phyloP scores from a whole-genome alignment of 2,113 vertebrate genomes.

The Cygnus atratus region DNA sequence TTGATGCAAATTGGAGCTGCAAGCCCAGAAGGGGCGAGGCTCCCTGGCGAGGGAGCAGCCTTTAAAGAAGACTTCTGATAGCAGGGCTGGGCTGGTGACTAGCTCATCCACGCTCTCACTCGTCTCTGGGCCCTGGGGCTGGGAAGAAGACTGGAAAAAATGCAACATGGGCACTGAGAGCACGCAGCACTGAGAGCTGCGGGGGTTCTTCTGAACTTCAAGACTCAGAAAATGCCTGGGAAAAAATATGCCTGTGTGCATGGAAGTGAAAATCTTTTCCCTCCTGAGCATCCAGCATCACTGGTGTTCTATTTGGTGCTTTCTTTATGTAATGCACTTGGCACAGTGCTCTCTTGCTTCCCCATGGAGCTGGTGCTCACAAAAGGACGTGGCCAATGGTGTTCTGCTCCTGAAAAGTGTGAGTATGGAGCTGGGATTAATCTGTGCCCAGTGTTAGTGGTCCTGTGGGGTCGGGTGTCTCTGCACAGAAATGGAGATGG shows the following conservation, averaged over 20 bases:
- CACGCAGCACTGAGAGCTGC: background rate
- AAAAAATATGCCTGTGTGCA: too few relatives aligned
- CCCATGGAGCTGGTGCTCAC: background rate
- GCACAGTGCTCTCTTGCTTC: fast-evolving
- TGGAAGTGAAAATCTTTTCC: background rate
- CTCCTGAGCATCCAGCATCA: background rate
- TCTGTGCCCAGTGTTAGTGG: background rate
- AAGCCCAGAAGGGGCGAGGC: background rate
- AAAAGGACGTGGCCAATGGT: fast-evolving
- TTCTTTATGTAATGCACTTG: background rate
- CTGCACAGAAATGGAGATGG: background rate
- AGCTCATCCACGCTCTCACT: background rate
- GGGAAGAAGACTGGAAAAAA: background rate
- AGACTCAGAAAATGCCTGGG: background rate
- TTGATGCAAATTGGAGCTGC: background rate
- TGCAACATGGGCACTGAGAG: background rate
- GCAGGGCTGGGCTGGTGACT: background rate
- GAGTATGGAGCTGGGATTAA: background rate
- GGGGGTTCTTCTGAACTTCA: background rate
- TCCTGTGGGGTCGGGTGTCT: background rate
- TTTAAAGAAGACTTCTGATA: background rate
- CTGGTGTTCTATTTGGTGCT: background rate
- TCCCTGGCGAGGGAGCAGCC: background rate
- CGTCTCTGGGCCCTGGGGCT: background rate
- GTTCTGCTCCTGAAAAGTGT: background rate